These are phyloP conservation scores for Bradypus variegatus DNA, from an alignment of 2,797 vertebrate genomes.

Conservation along the genomic window DNA sequence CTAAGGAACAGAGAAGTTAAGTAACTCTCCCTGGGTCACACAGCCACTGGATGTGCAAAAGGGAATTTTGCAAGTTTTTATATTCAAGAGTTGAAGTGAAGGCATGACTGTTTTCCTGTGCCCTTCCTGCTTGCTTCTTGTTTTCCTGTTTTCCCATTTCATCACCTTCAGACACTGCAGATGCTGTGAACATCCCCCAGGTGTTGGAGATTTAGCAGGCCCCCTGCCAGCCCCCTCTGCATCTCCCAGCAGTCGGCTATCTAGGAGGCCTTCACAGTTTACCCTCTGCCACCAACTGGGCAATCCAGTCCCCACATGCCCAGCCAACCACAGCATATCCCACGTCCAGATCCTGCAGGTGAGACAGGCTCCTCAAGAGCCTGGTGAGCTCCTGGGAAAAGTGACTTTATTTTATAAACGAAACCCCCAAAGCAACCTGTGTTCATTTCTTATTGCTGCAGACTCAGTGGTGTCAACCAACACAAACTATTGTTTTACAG, in stretches of 20 bases:
- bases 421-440: neutral
- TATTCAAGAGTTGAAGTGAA: neutral
- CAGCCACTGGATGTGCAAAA: neutral
- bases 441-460: neutral
- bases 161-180: neutral
- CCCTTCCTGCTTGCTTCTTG: neutral
- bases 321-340: neutral
- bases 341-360: neutral
- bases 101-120: neutral
- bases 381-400: neutral
- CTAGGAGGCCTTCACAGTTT: neutral
- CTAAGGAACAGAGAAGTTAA: neutral
- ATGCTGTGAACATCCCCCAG: neutral
- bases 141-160: neutral
- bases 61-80: neutral
- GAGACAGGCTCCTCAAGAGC: neutral
- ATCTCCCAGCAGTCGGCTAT: neutral
- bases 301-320: rapidly evolving
- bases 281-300: neutral
- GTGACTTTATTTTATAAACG: neutral
- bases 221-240: neutral
- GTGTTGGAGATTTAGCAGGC: neutral
- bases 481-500: too few species aligned
- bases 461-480: neutral
- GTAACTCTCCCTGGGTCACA: neutral